Evolutionary conservation across 2,113 vertebrate species (phyloP).

Genomic region (Grus americana): DNA sequence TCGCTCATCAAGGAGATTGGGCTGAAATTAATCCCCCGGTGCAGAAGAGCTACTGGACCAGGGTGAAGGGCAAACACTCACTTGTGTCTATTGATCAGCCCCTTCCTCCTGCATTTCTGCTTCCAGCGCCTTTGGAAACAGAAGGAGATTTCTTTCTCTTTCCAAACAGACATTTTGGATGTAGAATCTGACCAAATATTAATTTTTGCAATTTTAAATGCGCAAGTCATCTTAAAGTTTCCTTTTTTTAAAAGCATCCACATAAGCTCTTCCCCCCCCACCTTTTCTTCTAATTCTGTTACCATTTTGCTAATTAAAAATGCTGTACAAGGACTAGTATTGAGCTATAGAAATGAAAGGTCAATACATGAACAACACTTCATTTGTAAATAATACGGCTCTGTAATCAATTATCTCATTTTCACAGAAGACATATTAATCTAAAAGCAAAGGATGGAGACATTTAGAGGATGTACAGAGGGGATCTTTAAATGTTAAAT

Average conservation of each 20-base stretch:
- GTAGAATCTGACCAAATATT: background rate
- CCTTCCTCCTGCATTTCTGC: background rate
- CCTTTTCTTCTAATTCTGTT: background rate
- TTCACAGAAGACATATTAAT: conserved; percentile 71
- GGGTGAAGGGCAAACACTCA: background rate
- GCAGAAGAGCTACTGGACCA: background rate
- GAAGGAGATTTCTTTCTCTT: background rate
- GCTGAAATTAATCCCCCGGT: background rate
- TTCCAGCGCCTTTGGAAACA: background rate
- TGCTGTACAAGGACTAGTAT: conserved; percentile 39
- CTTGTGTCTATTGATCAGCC: background rate
- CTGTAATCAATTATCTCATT: conserved; percentile 77
- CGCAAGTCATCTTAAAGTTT: background rate
- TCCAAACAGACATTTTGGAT: background rate
- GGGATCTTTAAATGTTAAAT: conserved; percentile 71
- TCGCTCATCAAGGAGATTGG: background rate
- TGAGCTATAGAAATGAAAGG: conserved; percentile 64
- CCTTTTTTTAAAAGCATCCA: background rate
- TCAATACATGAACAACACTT: conserved; percentile 70
- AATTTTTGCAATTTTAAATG: background rate
- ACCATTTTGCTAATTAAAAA: conserved; percentile 55
- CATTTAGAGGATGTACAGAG: conserved; percentile 65
- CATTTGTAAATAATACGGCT: conserved; percentile 74
- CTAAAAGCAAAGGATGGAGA: conserved; percentile 63
- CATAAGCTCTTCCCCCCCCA: background rate